phyloP scores from a whole-genome alignment of 2,113 vertebrate genomes.

The Pluvianellus socialis region DNA sequence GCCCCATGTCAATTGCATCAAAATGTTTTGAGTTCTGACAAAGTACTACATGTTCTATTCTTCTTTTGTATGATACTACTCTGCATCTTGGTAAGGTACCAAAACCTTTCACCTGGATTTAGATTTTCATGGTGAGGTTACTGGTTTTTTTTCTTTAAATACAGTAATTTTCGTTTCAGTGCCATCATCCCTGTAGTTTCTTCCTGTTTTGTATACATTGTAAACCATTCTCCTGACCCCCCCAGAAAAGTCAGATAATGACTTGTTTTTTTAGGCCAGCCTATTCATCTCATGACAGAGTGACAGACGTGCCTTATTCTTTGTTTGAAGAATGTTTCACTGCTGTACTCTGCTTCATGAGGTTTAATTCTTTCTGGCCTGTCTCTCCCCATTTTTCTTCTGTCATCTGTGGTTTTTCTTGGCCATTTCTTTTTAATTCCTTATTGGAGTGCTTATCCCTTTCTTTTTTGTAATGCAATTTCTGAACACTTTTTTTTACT shows the following conservation, averaged over 20 bases:
- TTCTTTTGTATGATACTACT: not conserved
- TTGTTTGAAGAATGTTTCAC: not conserved
- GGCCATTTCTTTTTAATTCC: not conserved
- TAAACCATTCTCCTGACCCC: not conserved
- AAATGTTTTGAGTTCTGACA: not conserved
- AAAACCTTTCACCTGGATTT: not conserved
- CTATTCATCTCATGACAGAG: not conserved
- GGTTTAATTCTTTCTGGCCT: not conserved
- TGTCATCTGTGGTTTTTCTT: not conserved
- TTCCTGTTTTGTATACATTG: not conserved
- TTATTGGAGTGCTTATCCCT: not conserved
- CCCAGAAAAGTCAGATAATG: not conserved
- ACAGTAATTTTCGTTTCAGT: not conserved
- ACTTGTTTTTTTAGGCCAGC: not conserved
- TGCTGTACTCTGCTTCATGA: not conserved
- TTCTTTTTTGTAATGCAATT: not conserved
- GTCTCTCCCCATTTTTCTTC: not conserved
- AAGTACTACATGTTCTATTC: not conserved
- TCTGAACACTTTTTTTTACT: not conserved
- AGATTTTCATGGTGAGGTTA: not conserved
- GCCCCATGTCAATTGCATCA: not conserved
- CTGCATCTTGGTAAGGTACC: not conserved
- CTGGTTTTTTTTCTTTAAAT: not conserved
- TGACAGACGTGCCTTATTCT: not conserved
- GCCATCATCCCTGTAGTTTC: not conserved